phyloP scores from a whole-genome alignment of 35 echinoderm and acorn worm genomes.

The Ophioderma brevispina region DNA sequence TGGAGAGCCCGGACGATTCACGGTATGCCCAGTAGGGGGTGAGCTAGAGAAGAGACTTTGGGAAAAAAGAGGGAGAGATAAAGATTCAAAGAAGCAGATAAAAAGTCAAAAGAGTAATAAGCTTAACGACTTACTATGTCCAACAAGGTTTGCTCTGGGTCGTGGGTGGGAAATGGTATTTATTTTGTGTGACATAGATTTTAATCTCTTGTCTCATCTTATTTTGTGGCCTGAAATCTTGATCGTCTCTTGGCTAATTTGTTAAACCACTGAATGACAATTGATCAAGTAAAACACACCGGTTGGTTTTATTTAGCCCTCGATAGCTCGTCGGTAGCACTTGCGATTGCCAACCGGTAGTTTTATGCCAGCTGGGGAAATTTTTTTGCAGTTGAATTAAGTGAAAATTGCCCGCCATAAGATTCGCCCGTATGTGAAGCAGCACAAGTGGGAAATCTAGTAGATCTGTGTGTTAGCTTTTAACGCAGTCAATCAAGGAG shows the following conservation, averaged over 20 bases:
- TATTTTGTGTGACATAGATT: not conserved
- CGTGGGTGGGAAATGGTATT: not conserved
- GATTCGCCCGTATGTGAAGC: not conserved
- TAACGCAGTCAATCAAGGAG: not conserved
- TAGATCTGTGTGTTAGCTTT: not conserved
- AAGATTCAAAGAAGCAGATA: not conserved
- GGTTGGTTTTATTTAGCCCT: not conserved
- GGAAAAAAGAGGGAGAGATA: not conserved
- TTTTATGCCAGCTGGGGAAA: not conserved
- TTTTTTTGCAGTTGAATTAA: not conserved
- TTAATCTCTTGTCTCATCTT: not conserved
- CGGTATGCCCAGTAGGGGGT: not conserved
- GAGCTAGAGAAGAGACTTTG: not conserved
- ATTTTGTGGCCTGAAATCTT: not conserved
- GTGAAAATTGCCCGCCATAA: not conserved
- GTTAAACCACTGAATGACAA: not conserved
- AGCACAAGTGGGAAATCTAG: not conserved
- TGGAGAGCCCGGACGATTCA: not conserved
- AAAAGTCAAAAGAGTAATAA: not conserved
- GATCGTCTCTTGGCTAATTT: not conserved
- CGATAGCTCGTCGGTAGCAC: too few species aligned
- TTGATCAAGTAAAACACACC: conserved; percentile 10
- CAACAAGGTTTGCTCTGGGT: not conserved
- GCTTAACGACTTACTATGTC: not conserved
- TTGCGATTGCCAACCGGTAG: too few species aligned